Evolutionary conservation across 2,888 invertebrate species (phyloP).

Genomic region (Ectemnius lituratus): DNA sequence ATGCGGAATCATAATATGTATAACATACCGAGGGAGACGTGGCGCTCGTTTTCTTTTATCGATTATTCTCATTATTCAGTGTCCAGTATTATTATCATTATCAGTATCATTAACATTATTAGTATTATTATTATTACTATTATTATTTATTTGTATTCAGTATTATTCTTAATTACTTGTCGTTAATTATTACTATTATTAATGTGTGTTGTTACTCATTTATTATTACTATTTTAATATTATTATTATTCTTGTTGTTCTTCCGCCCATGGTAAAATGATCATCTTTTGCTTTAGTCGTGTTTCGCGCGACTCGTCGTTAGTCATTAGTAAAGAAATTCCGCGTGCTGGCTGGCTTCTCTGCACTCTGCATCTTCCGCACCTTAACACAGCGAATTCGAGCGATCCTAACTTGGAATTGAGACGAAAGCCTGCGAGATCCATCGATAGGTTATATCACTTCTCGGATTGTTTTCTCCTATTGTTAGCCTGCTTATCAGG

Average conservation of each 20-base stretch:
- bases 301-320: background rate
- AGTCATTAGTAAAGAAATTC: background rate
- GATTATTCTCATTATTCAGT: conserved; percentile 35
- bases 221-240: conserved; percentile 31
- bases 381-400: too few relatives aligned
- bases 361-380: too few relatives aligned
- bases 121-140: conserved; percentile 33
- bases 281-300: background rate
- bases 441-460: background rate
- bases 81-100: conserved; percentile 25
- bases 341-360: too few relatives aligned
- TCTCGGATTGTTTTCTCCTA: background rate
- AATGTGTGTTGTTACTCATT: conserved; percentile 17
- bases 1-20: conserved; percentile 70
- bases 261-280: conserved; percentile 34
- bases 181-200: conserved; percentile 33
- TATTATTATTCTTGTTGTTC: conserved; percentile 44
- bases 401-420: too few relatives aligned
- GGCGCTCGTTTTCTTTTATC: conserved; percentile 52
- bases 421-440: too few relatives aligned
- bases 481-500: too few relatives aligned
- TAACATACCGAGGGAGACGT: conserved; percentile 61
- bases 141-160: conserved; percentile 22
- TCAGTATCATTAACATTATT: conserved; percentile 28
- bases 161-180: conserved; percentile 33